Conservation (phyloP, 37 sponge, comb jelly and placozoan genomes). For the Trichoplax adhaerens region DNA sequence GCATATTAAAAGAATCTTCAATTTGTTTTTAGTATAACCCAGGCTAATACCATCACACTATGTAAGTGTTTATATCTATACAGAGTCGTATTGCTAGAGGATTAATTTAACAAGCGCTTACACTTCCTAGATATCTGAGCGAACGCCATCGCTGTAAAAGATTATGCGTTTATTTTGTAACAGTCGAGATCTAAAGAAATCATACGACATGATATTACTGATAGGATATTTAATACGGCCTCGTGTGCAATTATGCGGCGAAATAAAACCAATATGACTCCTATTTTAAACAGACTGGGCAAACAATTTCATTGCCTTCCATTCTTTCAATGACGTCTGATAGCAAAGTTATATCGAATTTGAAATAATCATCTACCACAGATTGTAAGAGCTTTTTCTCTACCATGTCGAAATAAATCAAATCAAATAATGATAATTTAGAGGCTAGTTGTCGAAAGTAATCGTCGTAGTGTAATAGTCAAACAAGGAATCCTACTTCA, state of each 20-base stretch:
- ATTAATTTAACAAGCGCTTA: neutral
- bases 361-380: neutral
- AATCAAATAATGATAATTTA: constrained; percentile 13
- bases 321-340: constrained; percentile 36
- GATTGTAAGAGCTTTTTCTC: constrained; percentile 2
- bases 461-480: too few relatives aligned
- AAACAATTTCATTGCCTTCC: constrained; percentile 28
- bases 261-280: neutral
- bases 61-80: constrained; percentile 1
- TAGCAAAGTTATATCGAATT: constrained; percentile 20
- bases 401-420: constrained; percentile 27
- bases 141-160: constrained; percentile 50
- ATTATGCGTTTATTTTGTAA: constrained; percentile 33
- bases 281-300: constrained; percentile 60
- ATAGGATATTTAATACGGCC: neutral
- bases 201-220: constrained; percentile 9
- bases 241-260: too few relatives aligned
- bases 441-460: neutral
- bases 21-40: constrained; percentile 30
- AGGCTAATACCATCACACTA: constrained; percentile 49
- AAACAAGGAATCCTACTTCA: too few relatives aligned
- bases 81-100: too few relatives aligned
- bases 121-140: constrained; percentile 35
- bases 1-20: constrained; percentile 19
- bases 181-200: constrained; percentile 4